These are phyloP conservation scores for Scomber scombrus DNA, from an alignment of 2,113 vertebrate species.

Conservation along the genomic window DNA sequence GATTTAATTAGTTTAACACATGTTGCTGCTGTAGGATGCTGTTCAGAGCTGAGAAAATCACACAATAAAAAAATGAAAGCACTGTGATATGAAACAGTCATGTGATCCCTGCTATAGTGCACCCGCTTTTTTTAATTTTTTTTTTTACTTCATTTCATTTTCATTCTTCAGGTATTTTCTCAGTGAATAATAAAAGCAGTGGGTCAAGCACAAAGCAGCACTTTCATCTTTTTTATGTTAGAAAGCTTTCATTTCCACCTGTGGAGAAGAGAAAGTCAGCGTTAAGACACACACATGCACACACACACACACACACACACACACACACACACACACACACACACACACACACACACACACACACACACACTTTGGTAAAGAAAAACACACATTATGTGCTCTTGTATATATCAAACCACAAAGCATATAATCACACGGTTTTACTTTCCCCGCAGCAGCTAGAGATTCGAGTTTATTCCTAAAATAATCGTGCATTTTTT, in stretches of 20 bases:
- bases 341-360: neutral
- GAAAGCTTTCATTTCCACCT: constrained; percentile 26
- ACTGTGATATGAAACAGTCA: neutral
- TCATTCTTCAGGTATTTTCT: neutral
- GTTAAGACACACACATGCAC: neutral
- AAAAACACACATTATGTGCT: too few species aligned
- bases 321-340: neutral
- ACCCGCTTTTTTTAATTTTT: too few species aligned
- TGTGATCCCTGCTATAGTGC: neutral
- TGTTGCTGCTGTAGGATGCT: neutral
- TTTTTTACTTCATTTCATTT: neutral
- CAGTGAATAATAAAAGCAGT: neutral
- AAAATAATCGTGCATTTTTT: neutral
- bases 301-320: neutral
- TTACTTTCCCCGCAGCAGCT: neutral
- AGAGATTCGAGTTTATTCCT: neutral
- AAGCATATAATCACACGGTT: neutral
- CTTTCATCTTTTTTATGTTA: constrained; percentile 8
- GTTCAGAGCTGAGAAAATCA: neutral
- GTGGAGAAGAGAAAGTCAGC: neutral
- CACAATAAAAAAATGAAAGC: neutral
- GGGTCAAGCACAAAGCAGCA: neutral
- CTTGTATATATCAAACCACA: too few species aligned
- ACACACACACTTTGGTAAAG: too few species aligned
- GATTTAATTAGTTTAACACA: too few species aligned